phyloP scores from a whole-genome alignment of 37 sponge, comb jelly and placozoan species.

The Beroe forskalii region DNA sequence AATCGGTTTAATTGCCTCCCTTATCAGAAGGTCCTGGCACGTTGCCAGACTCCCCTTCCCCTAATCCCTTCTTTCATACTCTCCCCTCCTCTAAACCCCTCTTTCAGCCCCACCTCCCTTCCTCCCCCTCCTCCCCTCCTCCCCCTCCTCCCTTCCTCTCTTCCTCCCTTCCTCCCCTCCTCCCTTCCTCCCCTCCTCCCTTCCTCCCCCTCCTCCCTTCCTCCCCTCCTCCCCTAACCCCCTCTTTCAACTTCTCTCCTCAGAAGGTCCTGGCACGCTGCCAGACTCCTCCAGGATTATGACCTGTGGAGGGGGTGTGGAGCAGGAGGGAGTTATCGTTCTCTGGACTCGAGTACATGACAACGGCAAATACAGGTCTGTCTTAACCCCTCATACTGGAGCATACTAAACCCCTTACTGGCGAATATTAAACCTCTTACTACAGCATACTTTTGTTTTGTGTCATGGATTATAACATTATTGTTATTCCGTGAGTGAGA shows the following conservation, averaged over 20 bases:
- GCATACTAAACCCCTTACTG: too few species aligned
- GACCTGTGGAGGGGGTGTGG: constrained; percentile 40
- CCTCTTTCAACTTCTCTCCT: not conserved
- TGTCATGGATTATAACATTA: too few species aligned
- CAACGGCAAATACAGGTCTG: not conserved
- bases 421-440: not conserved
- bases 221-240: not conserved
- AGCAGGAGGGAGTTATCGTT: constrained; percentile 45
- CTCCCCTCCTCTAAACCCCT: too few species aligned
- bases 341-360: constrained; percentile 11
- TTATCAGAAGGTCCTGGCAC: not conserved
- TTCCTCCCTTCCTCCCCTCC: too few species aligned
- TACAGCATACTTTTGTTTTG: not conserved
- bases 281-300: not conserved
- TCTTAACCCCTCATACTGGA: not conserved
- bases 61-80: too few species aligned
- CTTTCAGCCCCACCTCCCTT: too few species aligned
- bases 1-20: too few species aligned
- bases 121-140: too few species aligned
- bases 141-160: too few species aligned
- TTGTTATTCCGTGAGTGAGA: too few species aligned
- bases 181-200: too few species aligned
- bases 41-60: not conserved
- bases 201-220: not conserved
- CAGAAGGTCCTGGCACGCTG: not conserved